A percentile compares a stretch with the other conserved stretches of the same genome.
These are phyloP conservation scores for Melanostoma scalare DNA, from an alignment of 2,888 invertebrate genomes.

Conservation along the genomic window DNA sequence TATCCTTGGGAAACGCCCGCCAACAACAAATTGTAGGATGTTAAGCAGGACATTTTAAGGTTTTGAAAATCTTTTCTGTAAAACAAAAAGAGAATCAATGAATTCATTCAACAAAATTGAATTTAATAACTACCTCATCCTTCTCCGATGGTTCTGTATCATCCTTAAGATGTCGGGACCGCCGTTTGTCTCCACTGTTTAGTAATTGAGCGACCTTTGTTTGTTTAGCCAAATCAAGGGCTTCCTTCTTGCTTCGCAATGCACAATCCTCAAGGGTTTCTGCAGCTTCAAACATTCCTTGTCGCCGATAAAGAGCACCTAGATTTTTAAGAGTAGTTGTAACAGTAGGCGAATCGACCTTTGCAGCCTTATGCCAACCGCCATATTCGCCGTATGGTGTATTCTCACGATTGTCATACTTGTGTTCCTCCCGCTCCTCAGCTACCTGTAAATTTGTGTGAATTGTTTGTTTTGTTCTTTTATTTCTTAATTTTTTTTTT, in stretches of 20 bases:
- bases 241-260: conserved; percentile 96
- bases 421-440: conserved; percentile 98
- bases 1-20: conserved; percentile 33
- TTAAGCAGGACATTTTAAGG: conserved; percentile 54
- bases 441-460: conserved; percentile 92
- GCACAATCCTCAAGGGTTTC: conserved; percentile 99
- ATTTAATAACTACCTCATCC: conserved; percentile 78
- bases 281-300: conserved; percentile 99
- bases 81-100: neutral
- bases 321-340: conserved; percentile 99
- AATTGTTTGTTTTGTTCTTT: conserved; percentile 36
- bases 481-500: neutral
- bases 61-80: conserved; percentile 63
- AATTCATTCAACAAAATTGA: neutral
- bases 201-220: conserved; percentile 91
- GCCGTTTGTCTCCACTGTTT: conserved; percentile 83
- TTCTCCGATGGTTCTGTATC: conserved; percentile 78
- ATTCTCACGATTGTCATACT: conserved; percentile 93
- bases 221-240: conserved; percentile 96
- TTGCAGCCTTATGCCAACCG: conserved; percentile 99
- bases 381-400: conserved; percentile 94
- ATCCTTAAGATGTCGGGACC: conserved; percentile 83
- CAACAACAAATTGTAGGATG: conserved; percentile 35
- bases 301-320: conserved; percentile 97
- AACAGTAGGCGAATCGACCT: conserved; percentile 98